A percentile compares a stretch with the other conserved stretches of the same genome.
phyloP scores from a whole-genome alignment of 2,797 vertebrate species.

The Syndactyla subalaris region DNA sequence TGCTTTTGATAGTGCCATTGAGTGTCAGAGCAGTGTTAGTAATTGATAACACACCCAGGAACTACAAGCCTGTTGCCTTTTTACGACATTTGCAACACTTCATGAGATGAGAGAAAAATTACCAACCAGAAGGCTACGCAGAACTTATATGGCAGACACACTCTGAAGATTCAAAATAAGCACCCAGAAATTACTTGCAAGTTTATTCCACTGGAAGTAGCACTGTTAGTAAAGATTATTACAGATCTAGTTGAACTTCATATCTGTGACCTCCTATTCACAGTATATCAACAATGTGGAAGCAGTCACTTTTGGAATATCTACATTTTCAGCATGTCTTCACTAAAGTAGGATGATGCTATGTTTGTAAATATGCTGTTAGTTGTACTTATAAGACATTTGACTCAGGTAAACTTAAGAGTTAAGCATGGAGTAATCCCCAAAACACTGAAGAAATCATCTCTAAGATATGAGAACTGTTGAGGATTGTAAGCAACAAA shows the following conservation, averaged over 20 bases:
- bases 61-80: background rate
- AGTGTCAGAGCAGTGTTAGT: background rate
- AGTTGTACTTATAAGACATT: background rate
- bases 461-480: background rate
- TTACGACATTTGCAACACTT: background rate
- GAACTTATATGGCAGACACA: background rate
- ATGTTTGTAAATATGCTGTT: background rate
- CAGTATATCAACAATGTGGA: background rate
- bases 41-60: background rate
- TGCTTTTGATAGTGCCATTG: background rate
- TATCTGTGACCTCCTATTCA: background rate
- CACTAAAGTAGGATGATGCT: background rate
- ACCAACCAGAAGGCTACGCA: background rate
- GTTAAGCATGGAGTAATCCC: background rate
- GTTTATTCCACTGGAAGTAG: background rate
- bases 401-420: background rate
- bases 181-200: background rate
- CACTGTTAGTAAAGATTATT: background rate
- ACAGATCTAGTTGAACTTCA: background rate
- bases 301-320: background rate
- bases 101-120: background rate
- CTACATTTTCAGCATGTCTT: background rate
- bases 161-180: background rate
- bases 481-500: background rate
- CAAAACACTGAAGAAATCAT: background rate